A percentile compares a stretch with the other conserved stretches of the same genome.
phyloP scores from a whole-genome alignment of 2,113 vertebrate species.

The Dipodomys ordii region DNA sequence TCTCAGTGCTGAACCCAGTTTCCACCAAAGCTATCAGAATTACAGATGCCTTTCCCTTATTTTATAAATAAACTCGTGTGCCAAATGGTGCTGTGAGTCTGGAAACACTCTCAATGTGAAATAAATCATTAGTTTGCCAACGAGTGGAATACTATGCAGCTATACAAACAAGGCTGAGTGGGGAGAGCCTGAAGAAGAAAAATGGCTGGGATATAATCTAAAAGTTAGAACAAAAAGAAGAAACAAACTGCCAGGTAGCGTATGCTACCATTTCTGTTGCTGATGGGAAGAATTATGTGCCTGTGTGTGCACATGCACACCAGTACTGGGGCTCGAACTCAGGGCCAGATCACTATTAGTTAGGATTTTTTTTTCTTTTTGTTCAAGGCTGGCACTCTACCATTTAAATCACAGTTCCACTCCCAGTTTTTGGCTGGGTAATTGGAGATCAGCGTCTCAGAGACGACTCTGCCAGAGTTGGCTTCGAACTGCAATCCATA shows the following conservation, averaged over 20 bases:
- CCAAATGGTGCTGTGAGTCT: constrained; percentile 29
- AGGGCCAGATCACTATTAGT: no score
- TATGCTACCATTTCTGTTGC: background rate
- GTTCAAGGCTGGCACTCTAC: no score
- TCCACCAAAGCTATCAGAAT: constrained; percentile 42
- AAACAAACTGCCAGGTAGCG: accelerated
- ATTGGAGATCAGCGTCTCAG: no score
- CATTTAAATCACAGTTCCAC: no score
- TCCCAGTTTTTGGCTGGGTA: no score
- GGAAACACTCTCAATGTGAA: background rate
- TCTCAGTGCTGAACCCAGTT: background rate
- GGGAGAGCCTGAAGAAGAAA: background rate
- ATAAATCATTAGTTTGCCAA: background rate
- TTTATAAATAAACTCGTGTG: constrained; percentile 67
- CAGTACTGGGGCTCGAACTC: no score
- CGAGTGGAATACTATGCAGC: constrained; percentile 24
- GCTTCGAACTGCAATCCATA: no score
- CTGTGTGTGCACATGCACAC: no score
- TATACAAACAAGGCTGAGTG: background rate
- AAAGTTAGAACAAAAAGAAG: background rate
- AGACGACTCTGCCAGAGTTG: no score
- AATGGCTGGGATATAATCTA: background rate
- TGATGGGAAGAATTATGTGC: background rate
- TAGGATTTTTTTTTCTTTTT: no score
- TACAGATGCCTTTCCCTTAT: constrained; percentile 43